These are phyloP conservation scores for Aleadryas rufinucha DNA, from an alignment of 2,113 vertebrate genomes.

Conservation along the genomic window DNA sequence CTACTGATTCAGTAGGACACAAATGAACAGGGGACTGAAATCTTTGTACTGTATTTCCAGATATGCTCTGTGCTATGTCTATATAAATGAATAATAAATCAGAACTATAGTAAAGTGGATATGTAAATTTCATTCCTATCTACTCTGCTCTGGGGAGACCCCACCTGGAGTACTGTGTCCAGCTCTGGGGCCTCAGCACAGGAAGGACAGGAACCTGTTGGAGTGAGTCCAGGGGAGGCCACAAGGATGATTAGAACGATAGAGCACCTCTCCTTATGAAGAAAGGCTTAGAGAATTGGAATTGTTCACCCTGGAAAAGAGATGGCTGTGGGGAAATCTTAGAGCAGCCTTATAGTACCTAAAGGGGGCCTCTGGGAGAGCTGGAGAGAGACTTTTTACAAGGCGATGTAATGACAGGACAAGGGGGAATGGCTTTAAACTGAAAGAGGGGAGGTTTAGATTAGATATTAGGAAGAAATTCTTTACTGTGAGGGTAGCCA, in stretches of 20 bases:
- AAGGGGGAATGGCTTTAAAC: background rate
- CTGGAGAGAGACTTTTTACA: background rate
- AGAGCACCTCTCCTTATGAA: background rate
- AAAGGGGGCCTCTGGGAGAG: rapidly evolving
- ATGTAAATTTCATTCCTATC: background rate
- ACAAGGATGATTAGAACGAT: background rate
- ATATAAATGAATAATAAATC: background rate
- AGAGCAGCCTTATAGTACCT: background rate
- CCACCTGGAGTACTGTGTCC: background rate
- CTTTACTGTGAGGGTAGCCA: background rate
- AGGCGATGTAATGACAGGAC: background rate
- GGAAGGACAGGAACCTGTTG: background rate
- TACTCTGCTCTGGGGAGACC: background rate
- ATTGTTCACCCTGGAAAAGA: background rate
- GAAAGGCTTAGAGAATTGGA: background rate
- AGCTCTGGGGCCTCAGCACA: background rate
- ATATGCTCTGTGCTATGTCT: background rate
- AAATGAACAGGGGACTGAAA: background rate
- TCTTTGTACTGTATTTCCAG: background rate
- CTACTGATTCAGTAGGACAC: background rate
- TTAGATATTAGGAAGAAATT: background rate
- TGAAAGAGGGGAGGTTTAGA: background rate
- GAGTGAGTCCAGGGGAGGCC: background rate
- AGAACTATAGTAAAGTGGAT: background rate
- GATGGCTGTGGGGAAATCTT: background rate